Percentiles rank a stretch among this genome's conserved stretches.
Conservation (phyloP, 1,140 invertebrate species). For the Caerostris extrusa region DNA sequence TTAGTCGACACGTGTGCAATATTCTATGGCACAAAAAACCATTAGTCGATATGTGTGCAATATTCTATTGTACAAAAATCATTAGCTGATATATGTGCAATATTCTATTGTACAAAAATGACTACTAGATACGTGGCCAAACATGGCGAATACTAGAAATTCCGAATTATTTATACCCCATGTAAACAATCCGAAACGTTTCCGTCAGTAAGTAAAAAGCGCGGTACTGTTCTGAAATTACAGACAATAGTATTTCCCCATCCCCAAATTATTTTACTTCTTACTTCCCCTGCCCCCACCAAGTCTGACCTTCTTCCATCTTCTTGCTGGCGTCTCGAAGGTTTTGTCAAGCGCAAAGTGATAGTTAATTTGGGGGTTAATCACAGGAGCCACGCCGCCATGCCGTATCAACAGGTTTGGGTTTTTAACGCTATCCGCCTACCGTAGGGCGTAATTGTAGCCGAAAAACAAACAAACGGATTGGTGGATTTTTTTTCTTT, state of each 20-base stretch:
- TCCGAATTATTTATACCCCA: neutral
- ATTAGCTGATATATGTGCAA: no score
- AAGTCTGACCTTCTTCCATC: conserved; percentile 28
- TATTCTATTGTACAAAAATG: no score
- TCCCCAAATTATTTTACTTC: conserved; percentile 55
- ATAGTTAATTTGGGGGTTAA: conserved; percentile 72
- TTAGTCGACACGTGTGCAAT: no score
- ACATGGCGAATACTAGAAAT: conserved; percentile 6
- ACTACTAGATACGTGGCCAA: neutral
- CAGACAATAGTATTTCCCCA: conserved; percentile 66
- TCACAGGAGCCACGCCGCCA: conserved; percentile 51
- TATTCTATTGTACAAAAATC: no score
- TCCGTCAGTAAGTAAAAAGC: conserved; percentile 32
- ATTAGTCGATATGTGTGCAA: no score
- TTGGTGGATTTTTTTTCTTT: neutral
- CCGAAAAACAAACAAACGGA: conserved; percentile 64
- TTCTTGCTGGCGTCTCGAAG: conserved; percentile 58
- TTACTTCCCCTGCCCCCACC: neutral
- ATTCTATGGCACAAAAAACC: no score
- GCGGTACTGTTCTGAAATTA: conserved; percentile 69
- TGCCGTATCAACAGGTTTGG: conserved; percentile 64
- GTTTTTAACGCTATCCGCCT: conserved; percentile 72
- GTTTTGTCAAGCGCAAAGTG: conserved; percentile 73
- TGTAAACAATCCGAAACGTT: conserved; percentile 58
- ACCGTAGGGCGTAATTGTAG: conserved; percentile 45